Conservation (phyloP, 2,113 vertebrate species). For the Columbina picui region DNA sequence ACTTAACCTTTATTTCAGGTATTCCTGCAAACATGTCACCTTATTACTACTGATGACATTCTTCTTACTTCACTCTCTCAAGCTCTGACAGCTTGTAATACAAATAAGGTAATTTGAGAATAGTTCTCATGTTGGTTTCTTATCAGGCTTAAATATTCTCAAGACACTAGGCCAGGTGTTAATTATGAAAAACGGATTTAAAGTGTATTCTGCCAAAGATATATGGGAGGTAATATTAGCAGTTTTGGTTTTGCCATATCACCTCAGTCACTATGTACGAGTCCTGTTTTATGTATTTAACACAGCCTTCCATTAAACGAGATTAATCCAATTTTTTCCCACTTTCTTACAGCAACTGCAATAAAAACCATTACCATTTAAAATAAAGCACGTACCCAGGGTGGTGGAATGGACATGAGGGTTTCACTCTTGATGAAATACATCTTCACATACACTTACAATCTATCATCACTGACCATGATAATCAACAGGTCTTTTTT, state of each 20-base stretch:
- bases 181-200: neutral
- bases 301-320: neutral
- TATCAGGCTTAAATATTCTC: neutral
- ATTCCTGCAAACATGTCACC: neutral
- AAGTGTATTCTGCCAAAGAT: neutral
- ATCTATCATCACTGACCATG: neutral
- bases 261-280: neutral
- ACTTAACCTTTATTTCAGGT: neutral
- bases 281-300: neutral
- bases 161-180: neutral
- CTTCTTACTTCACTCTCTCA: neutral
- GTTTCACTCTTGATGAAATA: neutral
- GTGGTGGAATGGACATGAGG: neutral
- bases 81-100: neutral
- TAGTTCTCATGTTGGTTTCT: too few relatives aligned
- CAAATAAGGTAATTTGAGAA: too few relatives aligned
- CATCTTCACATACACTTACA: neutral
- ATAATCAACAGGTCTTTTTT: neutral
- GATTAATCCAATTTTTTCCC: neutral
- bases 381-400: neutral
- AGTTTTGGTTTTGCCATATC: neutral
- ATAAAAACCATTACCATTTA: neutral
- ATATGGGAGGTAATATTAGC: neutral
- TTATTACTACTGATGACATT: neutral
- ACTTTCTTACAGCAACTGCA: neutral